A percentile compares a stretch with the other conserved stretches of the same genome.
Evolutionary conservation across 2,113 vertebrate genomes (phyloP).

Genomic region (Vimba vimba): DNA sequence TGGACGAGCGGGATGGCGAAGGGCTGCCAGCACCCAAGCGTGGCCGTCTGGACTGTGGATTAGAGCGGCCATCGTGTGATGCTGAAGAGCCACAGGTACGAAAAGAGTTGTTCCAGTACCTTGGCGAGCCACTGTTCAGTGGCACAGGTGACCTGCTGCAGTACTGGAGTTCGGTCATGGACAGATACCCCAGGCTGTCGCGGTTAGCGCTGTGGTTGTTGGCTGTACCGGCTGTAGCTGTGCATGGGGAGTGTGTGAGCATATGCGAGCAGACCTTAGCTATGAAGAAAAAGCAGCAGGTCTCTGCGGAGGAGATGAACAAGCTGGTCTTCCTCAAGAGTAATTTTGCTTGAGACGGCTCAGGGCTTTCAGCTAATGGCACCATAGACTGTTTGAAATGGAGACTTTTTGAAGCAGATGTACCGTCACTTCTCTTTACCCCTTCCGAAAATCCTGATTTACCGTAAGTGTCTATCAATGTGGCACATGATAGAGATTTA

Average conservation of each 20-base stretch:
- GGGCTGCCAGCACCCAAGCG: conserved; percentile 82
- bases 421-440: conserved; percentile 28
- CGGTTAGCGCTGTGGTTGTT: conserved; percentile 96
- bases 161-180: conserved; percentile 95
- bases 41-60: conserved; percentile 73
- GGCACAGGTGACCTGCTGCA: conserved; percentile 92
- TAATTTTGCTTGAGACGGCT: conserved; percentile 89
- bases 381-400: conserved; percentile 50
- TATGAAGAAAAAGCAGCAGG: conserved; percentile 90
- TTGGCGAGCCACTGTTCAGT: conserved; percentile 78
- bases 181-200: conserved; percentile 92
- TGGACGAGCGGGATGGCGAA: conserved; percentile 85
- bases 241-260: conserved; percentile 88
- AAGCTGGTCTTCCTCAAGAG: conserved; percentile 99
- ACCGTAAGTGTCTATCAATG: conserved; percentile 11
- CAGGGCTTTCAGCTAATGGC: conserved; percentile 45
- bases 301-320: conserved; percentile 97
- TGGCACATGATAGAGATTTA: conserved; percentile 32
- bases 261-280: conserved; percentile 95
- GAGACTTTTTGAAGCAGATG: conserved; percentile 39
- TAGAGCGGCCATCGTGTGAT: conserved; percentile 45
- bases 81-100: conserved; percentile 84
- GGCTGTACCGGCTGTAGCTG: conserved; percentile 93
- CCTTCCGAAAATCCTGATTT: conserved; percentile 27
- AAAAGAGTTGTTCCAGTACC: conserved; percentile 83